phyloP scores from a whole-genome alignment of 2,888 invertebrate genomes.

The Apamea epomidion region DNA sequence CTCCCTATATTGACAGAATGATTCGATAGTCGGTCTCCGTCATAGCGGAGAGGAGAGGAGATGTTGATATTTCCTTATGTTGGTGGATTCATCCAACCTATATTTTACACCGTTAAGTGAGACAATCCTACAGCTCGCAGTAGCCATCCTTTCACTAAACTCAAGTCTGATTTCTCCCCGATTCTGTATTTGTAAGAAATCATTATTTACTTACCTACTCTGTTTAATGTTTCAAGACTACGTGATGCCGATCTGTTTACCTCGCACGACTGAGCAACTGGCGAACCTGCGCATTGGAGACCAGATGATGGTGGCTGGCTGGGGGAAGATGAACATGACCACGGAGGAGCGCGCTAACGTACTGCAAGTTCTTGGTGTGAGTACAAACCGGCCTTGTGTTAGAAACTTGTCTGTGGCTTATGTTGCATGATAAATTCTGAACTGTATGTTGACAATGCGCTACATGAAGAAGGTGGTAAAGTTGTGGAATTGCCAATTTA shows the following conservation, averaged over 20 bases:
- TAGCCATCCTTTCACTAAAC: not conserved
- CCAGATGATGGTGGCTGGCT: constrained; percentile 89
- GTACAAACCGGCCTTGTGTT: constrained; percentile 43
- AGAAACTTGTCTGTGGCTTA: constrained; percentile 1
- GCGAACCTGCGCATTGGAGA: constrained; percentile 78
- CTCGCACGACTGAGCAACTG: constrained; percentile 80
- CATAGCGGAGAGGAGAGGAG: not conserved
- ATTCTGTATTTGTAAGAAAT: not conserved
- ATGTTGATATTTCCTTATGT: not conserved
- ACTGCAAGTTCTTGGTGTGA: constrained; percentile 87
- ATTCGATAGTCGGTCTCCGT: not conserved
- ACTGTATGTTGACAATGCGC: not conserved
- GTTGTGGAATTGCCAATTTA: not conserved
- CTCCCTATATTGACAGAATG: no score
- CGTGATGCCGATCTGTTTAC: constrained; percentile 91
- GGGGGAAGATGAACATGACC: constrained; percentile 88
- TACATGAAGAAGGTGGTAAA: no score
- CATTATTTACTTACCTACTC: not conserved
- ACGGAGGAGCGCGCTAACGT: constrained; percentile 81
- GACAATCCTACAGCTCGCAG: not conserved
- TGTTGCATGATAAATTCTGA: not conserved
- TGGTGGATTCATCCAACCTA: not conserved
- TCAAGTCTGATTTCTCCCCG: not conserved
- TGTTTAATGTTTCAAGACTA: constrained; percentile 79
- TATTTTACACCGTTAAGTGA: not conserved